A percentile compares a stretch with the other conserved stretches of the same genome.
Conservation (phyloP, 1,140 invertebrate genomes). For the Cardiocondyla obscurior region DNA sequence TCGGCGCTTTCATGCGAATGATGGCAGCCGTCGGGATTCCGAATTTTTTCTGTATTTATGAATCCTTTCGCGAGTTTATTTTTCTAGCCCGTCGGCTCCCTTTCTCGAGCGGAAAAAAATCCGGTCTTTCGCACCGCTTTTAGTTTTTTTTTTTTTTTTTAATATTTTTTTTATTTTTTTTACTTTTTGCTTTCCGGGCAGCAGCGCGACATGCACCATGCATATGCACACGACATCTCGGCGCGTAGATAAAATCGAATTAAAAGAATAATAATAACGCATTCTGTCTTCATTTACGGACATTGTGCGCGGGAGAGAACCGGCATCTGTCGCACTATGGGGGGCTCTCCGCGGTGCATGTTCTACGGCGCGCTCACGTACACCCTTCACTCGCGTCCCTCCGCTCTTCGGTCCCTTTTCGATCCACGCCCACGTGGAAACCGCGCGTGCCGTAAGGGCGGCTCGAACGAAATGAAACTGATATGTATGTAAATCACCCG, state of each 20-base stretch:
- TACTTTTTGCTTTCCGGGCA: background rate
- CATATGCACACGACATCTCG: background rate
- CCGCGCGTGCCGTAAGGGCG: conserved; percentile 27
- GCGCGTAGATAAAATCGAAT: conserved; percentile 55
- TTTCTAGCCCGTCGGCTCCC: background rate
- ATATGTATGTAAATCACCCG: conserved; percentile 75
- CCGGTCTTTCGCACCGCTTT: background rate
- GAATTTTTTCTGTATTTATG: conserved; percentile 6
- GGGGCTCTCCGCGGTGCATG: conserved; percentile 19
- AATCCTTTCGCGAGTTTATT: conserved; percentile 3
- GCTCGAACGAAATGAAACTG: conserved; percentile 71
- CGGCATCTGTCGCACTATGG: conserved; percentile 61
- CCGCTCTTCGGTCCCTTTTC: background rate
- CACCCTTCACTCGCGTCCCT: background rate
- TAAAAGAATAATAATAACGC: conserved; percentile 62
- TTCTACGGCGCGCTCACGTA: conserved; percentile 6
- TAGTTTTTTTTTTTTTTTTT: too few species aligned
- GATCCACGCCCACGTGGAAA: conserved; percentile 38
- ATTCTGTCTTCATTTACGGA: conserved; percentile 55
- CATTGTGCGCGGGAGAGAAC: conserved; percentile 15
- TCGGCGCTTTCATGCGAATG: background rate
- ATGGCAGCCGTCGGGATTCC: background rate
- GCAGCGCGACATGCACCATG: background rate
- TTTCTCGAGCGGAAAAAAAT: background rate
- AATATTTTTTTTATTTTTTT: too few species aligned